Evolutionary conservation across 2,113 vertebrate genomes (phyloP).

Genomic region (Odontesthes bonariensis): DNA sequence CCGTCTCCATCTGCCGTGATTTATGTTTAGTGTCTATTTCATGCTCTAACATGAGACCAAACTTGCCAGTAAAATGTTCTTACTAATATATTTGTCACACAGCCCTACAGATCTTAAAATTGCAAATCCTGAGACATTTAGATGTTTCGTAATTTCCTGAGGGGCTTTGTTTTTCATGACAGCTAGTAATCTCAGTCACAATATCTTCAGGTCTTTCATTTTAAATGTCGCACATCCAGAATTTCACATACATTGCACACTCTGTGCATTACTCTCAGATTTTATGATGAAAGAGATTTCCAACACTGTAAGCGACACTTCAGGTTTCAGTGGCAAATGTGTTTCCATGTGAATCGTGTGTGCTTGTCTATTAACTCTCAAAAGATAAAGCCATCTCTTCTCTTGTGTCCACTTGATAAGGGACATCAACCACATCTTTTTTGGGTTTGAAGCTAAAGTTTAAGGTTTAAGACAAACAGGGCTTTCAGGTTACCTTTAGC

Average conservation of each 20-base stretch:
- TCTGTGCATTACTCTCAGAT: background rate
- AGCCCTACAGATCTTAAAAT: background rate
- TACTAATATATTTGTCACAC: background rate
- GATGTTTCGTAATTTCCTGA: conserved; percentile 1
- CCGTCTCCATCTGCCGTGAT: too few relatives aligned
- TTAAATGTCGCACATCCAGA: conserved; percentile 14
- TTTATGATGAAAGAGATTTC: conserved; percentile 6
- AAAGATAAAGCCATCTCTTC: background rate
- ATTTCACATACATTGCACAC: conserved; percentile 15
- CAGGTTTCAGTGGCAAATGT: background rate
- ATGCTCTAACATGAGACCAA: background rate
- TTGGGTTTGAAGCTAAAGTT: background rate
- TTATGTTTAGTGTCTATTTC: too few relatives aligned
- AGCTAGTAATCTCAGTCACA: background rate
- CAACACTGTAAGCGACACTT: background rate
- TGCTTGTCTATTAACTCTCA: background rate
- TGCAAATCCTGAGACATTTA: background rate
- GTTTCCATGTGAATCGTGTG: background rate
- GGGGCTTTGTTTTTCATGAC: rapidly evolving
- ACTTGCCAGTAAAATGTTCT: background rate
- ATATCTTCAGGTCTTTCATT: conserved; percentile 1
- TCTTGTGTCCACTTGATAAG: background rate
- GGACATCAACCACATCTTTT: background rate
- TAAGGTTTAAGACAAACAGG: background rate
- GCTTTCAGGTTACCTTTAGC: background rate